Evolutionary conservation across 2,888 invertebrate genomes (phyloP).

Genomic region (Luperina testacea): DNA sequence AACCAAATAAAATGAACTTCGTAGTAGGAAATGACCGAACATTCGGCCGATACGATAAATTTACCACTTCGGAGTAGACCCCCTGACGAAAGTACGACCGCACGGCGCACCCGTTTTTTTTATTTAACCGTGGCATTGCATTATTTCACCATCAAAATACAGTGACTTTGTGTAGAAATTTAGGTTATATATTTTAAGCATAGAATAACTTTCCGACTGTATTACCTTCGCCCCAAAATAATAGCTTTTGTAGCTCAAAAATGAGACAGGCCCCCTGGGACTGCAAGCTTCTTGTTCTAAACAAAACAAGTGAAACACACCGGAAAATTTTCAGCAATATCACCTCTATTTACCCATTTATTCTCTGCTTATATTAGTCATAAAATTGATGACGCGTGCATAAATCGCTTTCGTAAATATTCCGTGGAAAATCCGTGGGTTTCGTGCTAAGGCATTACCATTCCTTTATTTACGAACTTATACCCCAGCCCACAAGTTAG

Average conservation of each 20-base stretch:
- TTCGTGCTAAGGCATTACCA: constrained; percentile 7
- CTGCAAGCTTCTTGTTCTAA: background rate
- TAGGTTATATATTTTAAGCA: background rate
- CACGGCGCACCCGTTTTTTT: no score
- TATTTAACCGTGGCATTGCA: background rate
- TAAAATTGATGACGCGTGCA: constrained; percentile 36
- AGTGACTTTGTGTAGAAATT: background rate
- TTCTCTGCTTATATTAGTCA: constrained; percentile 8
- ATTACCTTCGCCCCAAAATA: background rate
- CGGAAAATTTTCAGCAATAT: constrained; percentile 10
- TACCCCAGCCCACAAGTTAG: background rate
- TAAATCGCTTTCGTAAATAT: constrained; percentile 46
- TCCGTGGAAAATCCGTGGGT: constrained; percentile 25
- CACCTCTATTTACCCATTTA: background rate
- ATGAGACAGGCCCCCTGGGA: background rate
- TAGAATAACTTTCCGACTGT: background rate
- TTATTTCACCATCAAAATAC: background rate
- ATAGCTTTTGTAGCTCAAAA: background rate
- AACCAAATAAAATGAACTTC: no score
- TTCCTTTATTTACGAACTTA: constrained; percentile 17
- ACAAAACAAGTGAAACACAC: background rate
- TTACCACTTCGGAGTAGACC: no score
- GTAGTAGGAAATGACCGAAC: no score
- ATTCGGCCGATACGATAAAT: no score
- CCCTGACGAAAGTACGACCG: no score